A percentile compares a stretch with the other conserved stretches of the same genome.
Conservation (phyloP, 37 sponge, comb jelly and placozoan genomes). For the Haliclona indistincta region DNA sequence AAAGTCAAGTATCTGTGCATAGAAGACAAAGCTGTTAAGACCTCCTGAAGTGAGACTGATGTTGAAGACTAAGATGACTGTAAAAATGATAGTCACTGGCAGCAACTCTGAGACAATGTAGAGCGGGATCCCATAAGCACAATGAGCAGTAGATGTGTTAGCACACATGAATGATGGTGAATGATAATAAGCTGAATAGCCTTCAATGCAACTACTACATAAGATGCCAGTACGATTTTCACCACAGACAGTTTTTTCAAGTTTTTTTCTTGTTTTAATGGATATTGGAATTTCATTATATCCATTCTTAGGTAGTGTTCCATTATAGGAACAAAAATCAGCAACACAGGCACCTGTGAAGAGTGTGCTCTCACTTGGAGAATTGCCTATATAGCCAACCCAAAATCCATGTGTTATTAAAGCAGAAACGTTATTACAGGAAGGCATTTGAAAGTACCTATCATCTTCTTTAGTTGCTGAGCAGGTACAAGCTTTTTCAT, state of each 20-base stretch:
- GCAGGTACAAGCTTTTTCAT: conserved; percentile 13
- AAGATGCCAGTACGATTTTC: conserved; percentile 7
- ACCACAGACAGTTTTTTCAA: conserved; percentile 14
- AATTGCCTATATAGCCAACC: conserved; percentile 34
- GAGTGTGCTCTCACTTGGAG: conserved; percentile 6
- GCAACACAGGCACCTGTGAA: neutral
- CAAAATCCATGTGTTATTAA: conserved; percentile 16
- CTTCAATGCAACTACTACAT: conserved; percentile 24
- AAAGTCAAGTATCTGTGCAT: conserved; percentile 19
- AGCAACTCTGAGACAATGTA: conserved; percentile 37
- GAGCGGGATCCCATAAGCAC: conserved; percentile 27
- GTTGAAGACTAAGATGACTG: conserved; percentile 36
- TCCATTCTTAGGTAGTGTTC: neutral
- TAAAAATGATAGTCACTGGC: conserved; percentile 31
- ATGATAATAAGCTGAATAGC: conserved; percentile 28
- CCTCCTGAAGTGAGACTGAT: conserved; percentile 39
- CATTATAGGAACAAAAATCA: neutral
- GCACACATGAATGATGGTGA: conserved; percentile 11
- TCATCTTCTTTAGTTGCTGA: neutral
- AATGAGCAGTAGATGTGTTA: neutral
- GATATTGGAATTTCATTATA: neutral
- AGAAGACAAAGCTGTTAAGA: conserved; percentile 41
- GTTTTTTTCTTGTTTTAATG: neutral
- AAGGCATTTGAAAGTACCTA: no score
- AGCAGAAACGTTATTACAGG: conserved; percentile 12